phyloP scores from a whole-genome alignment of 2,797 vertebrate genomes.

The Enteromius afrohamiltoni region DNA sequence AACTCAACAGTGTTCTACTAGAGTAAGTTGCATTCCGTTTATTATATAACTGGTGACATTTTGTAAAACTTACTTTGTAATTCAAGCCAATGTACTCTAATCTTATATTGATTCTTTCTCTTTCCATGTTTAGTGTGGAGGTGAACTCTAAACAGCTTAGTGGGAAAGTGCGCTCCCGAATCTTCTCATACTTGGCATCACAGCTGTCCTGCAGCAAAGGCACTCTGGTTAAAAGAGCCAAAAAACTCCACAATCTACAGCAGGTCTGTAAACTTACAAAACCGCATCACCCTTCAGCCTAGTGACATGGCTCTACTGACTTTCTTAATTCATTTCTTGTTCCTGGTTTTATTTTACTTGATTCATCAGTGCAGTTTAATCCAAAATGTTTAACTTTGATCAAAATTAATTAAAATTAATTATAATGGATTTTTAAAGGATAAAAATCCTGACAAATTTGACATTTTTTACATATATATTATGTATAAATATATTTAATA shows the following conservation, averaged over 20 bases:
- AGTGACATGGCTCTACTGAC: not conserved
- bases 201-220: conserved; percentile 93
- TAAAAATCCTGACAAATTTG: no score
- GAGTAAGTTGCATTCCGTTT: conserved; percentile 39
- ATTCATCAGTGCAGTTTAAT: not conserved
- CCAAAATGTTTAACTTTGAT: not conserved
- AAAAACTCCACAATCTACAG: conserved; percentile 83
- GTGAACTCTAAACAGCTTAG: conserved; percentile 73
- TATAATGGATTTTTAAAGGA: not conserved
- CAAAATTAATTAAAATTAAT: not conserved
- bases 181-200: conserved; percentile 88
- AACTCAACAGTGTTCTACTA: conserved; percentile 47
- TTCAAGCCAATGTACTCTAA: not conserved
- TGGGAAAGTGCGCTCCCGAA: conserved; percentile 82
- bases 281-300: not conserved
- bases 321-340: not conserved
- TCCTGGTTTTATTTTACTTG: not conserved
- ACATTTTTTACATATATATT: no score
- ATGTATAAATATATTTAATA: no score
- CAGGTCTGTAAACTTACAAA: conserved; percentile 38
- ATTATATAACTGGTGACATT: not conserved
- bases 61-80: not conserved
- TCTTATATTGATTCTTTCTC: not conserved
- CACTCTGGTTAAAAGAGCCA: conserved; percentile 86
- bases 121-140: conserved; percentile 37